Evolutionary conservation across 1,140 invertebrate genomes (phyloP).

Genomic region (Proales similis): DNA sequence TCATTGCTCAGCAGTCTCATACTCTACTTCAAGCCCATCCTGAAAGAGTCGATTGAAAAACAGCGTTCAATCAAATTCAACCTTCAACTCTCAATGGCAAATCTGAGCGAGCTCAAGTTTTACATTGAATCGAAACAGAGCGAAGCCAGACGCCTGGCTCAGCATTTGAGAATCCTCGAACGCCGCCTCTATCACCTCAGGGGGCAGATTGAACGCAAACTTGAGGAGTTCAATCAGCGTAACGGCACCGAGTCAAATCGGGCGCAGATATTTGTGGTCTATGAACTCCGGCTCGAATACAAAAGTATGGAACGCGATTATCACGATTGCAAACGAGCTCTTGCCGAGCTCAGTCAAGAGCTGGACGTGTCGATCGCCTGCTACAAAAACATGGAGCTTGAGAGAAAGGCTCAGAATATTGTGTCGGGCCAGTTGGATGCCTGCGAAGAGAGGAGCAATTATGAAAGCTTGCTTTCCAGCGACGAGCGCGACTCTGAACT

Average conservation of each 20-base stretch:
- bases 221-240: constrained; percentile 9
- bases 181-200: constrained; percentile 21
- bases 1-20: constrained; percentile 95
- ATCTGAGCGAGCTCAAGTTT: constrained; percentile 19
- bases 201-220: constrained; percentile 27
- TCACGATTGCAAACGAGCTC: constrained; percentile 24
- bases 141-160: constrained; percentile 9
- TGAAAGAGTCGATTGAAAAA: constrained; percentile 62
- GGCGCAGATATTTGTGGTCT: constrained; percentile 24
- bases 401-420: constrained; percentile 37
- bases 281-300: constrained; percentile 15
- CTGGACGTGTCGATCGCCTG: constrained; percentile 19
- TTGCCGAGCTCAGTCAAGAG: constrained; percentile 24
- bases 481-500: constrained; percentile 63
- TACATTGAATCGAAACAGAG: constrained; percentile 35
- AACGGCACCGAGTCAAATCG: background rate
- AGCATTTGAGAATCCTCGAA: constrained; percentile 15
- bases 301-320: constrained; percentile 32
- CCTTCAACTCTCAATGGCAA: constrained; percentile 25
- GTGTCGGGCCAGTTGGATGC: constrained; percentile 24
- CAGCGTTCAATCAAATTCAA: constrained; percentile 30
- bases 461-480: constrained; percentile 36
- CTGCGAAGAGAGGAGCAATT: constrained; percentile 37
- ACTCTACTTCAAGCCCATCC: constrained; percentile 87
- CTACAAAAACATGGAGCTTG: constrained; percentile 32